A percentile compares a stretch with the other conserved stretches of the same genome.
These are phyloP conservation scores for Leiothrix lutea DNA, from an alignment of 2,113 vertebrate species.

Conservation along the genomic window DNA sequence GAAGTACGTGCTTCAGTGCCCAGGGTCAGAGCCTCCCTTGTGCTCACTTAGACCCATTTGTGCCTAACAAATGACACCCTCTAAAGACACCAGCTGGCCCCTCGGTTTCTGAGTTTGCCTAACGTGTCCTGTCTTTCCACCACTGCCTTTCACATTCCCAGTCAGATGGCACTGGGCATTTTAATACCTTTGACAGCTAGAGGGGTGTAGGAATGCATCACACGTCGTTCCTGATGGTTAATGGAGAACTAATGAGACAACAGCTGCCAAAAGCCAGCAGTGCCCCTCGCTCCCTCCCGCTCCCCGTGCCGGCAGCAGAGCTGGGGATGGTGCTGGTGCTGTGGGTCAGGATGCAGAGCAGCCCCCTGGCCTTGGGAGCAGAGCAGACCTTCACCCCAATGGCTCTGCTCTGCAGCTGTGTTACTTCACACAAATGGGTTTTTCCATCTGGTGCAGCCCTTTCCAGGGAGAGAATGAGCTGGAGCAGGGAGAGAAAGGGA, in stretches of 20 bases:
- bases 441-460: neutral
- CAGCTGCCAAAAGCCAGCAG: neutral
- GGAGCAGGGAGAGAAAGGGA: neutral
- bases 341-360: neutral
- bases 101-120: neutral
- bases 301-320: neutral
- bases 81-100: neutral
- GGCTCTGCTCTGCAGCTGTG: neutral
- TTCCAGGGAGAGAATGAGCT: neutral
- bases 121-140: neutral
- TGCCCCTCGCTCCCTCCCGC: neutral
- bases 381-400: conserved; percentile 3
- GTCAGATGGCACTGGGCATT: neutral
- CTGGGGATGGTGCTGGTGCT: neutral
- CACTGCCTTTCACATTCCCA: neutral
- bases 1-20: neutral
- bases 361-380: neutral
- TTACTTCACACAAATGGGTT: neutral
- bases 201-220: neutral
- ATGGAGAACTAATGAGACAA: conserved; percentile 33
- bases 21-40: neutral
- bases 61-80: neutral
- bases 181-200: neutral
- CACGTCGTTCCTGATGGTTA: neutral
- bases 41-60: neutral